A percentile compares a stretch with the other conserved stretches of the same genome.
phyloP scores from a whole-genome alignment of 2,797 vertebrate species.

The Typhlichthys subterraneus region DNA sequence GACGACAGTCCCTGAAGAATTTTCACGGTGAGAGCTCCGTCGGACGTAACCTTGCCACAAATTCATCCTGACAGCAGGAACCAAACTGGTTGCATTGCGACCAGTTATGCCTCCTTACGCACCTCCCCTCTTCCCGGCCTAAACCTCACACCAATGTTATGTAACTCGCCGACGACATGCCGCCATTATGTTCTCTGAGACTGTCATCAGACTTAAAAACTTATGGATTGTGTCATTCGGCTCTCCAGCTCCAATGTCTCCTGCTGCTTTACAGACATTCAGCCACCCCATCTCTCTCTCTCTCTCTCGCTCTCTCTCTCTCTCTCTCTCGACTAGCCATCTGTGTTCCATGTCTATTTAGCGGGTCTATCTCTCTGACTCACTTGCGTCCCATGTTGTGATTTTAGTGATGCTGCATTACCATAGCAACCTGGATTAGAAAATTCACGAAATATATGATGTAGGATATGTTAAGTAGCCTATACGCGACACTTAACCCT shows the following conservation, averaged over 20 bases:
- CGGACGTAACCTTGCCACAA: constrained; percentile 59
- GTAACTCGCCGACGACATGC: constrained; percentile 39
- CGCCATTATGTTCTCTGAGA: constrained; percentile 32
- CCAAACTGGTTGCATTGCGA: constrained; percentile 51
- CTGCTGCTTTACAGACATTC: constrained; percentile 6
- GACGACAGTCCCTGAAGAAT: not conserved
- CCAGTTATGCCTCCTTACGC: constrained; percentile 31
- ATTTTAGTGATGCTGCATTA: constrained; percentile 53
- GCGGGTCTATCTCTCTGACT: not conserved
- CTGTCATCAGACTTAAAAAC: constrained; percentile 48
- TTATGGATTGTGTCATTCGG: constrained; percentile 37
- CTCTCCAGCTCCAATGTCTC: constrained; percentile 13
- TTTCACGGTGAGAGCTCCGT: constrained; percentile 3
- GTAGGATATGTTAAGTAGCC: constrained; percentile 16
- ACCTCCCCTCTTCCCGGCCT: constrained; percentile 45
- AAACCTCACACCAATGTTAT: constrained; percentile 62
- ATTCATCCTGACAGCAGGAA: constrained; percentile 71
- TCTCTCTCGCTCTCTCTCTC: too few species aligned
- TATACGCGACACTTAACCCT: constrained; percentile 1
- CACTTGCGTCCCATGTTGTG: constrained; percentile 19
- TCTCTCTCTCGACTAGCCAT: not conserved
- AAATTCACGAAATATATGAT: constrained; percentile 52
- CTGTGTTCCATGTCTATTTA: not conserved
- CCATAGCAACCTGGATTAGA: constrained; percentile 64
- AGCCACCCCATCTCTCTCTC: constrained; percentile 2